These are phyloP conservation scores for Lathamus discolor DNA, from an alignment of 2,113 vertebrate genomes.

Conservation along the genomic window DNA sequence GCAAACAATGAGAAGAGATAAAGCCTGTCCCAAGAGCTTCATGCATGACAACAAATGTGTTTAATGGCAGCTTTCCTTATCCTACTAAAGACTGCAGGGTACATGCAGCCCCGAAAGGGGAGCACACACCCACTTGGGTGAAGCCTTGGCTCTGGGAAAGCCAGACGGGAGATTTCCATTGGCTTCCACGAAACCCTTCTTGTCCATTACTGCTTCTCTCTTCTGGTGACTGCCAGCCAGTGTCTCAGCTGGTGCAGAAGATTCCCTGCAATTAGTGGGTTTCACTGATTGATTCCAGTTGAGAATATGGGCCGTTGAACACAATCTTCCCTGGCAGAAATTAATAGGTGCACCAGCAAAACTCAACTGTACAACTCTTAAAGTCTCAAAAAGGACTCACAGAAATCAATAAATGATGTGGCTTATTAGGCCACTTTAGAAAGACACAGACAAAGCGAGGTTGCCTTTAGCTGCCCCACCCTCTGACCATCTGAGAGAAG, in stretches of 20 bases:
- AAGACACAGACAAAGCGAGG: background rate
- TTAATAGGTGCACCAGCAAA: background rate
- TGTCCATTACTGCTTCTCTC: background rate
- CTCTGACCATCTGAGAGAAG: background rate
- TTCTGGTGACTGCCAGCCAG: background rate
- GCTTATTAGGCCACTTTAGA: background rate
- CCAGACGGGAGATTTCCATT: background rate
- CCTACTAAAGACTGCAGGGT: background rate
- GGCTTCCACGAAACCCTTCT: background rate
- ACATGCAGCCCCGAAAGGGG: background rate
- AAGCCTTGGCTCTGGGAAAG: background rate
- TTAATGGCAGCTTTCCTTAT: slow-evolving; percentile 27
- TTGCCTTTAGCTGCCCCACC: background rate
- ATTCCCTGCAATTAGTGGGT: background rate
- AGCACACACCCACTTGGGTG: background rate
- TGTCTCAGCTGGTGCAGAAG: background rate
- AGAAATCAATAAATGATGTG: background rate
- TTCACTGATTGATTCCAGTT: background rate
- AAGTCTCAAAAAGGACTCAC: background rate
- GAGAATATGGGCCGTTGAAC: background rate
- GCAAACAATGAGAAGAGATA: slow-evolving; percentile 59
- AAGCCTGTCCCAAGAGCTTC: slow-evolving; percentile 39
- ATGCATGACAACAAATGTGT: slow-evolving; percentile 35
- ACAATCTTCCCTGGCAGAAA: background rate
- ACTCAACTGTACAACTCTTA: background rate